Evolutionary conservation across 2,797 vertebrate species (phyloP).

Genomic region (Hirundo rustica): DNA sequence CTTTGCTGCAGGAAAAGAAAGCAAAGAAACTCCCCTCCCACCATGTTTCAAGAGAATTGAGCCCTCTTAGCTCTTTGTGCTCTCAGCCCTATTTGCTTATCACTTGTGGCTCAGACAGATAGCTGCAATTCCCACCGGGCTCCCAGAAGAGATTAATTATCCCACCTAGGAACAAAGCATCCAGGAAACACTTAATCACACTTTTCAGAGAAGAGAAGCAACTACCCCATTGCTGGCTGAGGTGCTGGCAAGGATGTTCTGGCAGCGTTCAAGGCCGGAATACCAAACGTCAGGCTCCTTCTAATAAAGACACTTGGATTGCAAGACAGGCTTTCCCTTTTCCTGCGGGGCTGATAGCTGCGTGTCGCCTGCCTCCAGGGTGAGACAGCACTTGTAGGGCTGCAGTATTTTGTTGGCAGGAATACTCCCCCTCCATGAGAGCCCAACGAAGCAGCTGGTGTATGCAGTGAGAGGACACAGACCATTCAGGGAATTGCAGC

Average conservation of each 20-base stretch:
- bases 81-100: slow-evolving; percentile 41
- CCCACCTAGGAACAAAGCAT: slow-evolving; percentile 9
- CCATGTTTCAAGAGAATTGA: slow-evolving; percentile 22
- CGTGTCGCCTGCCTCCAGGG: not conserved
- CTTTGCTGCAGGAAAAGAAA: not conserved
- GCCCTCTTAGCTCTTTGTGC: not conserved
- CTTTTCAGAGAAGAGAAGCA: not conserved
- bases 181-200: slow-evolving; percentile 14
- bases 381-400: not conserved
- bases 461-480: not conserved
- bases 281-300: not conserved
- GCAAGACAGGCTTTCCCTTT: not conserved
- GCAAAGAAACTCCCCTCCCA: not conserved
- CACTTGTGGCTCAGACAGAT: slow-evolving; percentile 6
- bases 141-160: slow-evolving; percentile 21
- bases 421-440: not conserved
- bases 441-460: not conserved
- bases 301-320: not conserved
- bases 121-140: not conserved
- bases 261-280: not conserved
- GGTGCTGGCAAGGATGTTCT: not conserved
- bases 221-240: not conserved
- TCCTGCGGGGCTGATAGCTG: not conserved
- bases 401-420: not conserved
- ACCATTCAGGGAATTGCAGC: not conserved